Percentiles rank a stretch among this genome's conserved stretches.
These are phyloP conservation scores for Montipora efflorescens DNA, from an alignment of 64 coral and sea anemone genomes.

Conservation along the genomic window DNA sequence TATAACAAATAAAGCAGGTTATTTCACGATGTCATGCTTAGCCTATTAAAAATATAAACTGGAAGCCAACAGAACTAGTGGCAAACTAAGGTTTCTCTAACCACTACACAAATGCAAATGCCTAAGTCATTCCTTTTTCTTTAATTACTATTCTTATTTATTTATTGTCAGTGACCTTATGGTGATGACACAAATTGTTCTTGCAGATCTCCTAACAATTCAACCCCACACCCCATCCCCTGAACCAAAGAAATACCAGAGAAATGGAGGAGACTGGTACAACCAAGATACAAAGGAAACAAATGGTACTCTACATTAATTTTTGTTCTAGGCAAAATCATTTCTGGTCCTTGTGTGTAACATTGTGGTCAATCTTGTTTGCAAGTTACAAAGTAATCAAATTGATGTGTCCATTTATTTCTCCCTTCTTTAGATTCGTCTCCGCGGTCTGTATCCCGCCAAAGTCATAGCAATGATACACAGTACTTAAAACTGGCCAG, in stretches of 20 bases:
- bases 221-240: slow-evolving; percentile 47
- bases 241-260: slow-evolving; percentile 49
- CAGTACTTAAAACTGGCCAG: slow-evolving; percentile 47
- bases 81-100: too few species aligned
- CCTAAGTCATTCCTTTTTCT: too few species aligned
- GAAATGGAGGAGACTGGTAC: slow-evolving; percentile 64
- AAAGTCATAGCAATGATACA: background rate
- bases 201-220: slow-evolving; percentile 10
- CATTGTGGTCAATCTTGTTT: background rate
- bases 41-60: too few species aligned
- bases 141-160: background rate
- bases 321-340: background rate
- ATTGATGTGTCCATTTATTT: background rate
- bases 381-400: background rate
- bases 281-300: slow-evolving; percentile 20
- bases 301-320: background rate
- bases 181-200: background rate
- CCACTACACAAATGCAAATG: too few species aligned
- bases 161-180: background rate
- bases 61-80: too few species aligned
- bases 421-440: too few species aligned
- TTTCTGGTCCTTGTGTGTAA: too few species aligned
- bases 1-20: too few species aligned
- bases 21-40: too few species aligned
- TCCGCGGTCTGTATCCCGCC: background rate